Base-by-base conservation (phyloP, 2,888 invertebrate genomes). In the Andrena bucephala region DNA sequence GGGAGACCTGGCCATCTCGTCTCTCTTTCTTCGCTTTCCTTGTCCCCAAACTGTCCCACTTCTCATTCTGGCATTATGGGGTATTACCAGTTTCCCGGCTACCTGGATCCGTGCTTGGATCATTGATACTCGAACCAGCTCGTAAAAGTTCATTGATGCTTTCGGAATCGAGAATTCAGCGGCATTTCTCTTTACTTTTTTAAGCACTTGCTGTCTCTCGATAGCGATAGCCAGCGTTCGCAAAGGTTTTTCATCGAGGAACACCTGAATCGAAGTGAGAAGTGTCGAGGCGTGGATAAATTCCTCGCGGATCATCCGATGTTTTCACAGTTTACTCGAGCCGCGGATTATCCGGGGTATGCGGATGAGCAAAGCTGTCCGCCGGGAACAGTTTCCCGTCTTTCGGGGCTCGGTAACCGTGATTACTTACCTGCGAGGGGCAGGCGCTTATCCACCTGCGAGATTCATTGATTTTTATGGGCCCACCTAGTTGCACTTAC, bases 391-490 rank as follows among this genome's bases (percentile, higher is more conserved):
- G 52, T 70, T 71, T 42, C 29, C 6, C n/a, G n/a, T 63, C 8
- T 60, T 59, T 81, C n/a, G 33, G 27, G 68, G 16, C 67, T 63
- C 42, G 78, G 62, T 81, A 86, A 87, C 67, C 60, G 66, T 84
- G 80, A 85, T 87, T 88, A 85, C 71, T 84, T 90, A 89, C 87
- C 89, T 73, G 82, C 82, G 33, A 84, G 73, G 42, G 42, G 66
- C 74, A 74, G 79, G 68, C 85, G 83, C 87, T 91, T 92, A 91
- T 91, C 91, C 90, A 91, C 91, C 89, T 91, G 91, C 84, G 85
- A 86, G 83, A 85, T 87, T 88, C 89, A 93, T 93, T 90, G 92
- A 92, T 93, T 91, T 90, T 89, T 88, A 75, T 76, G 72, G 52
- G 20, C 63, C 48, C 57, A 80, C 73, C 83, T 82, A 86, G 91